Evolutionary conservation across 2,888 invertebrate species (phyloP).

Genomic region (Athripsodes cinereus): DNA sequence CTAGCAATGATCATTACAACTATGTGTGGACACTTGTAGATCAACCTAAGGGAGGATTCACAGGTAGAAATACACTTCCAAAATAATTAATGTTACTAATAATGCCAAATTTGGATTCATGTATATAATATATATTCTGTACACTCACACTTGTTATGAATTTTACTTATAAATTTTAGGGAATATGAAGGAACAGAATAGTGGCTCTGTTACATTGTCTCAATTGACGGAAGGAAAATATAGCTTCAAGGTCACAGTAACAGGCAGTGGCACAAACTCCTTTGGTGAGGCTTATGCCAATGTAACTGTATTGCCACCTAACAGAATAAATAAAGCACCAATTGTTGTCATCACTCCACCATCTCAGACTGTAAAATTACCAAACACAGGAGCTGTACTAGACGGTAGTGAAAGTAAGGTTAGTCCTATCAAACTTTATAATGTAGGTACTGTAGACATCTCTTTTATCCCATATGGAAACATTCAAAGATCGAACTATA

Average conservation of each 20-base stretch:
- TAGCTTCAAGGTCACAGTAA: conserved; percentile 67
- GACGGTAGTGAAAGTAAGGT: conserved; percentile 74
- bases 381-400: conserved; percentile 83
- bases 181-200: conserved; percentile 77
- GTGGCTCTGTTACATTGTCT: conserved; percentile 73
- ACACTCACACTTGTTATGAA: too few species aligned
- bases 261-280: conserved; percentile 71
- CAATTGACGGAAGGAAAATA: conserved; percentile 84
- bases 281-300: conserved; percentile 82
- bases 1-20: conserved; percentile 69
- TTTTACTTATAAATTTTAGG: conserved; percentile 40
- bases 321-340: conserved; percentile 77
- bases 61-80: conserved; percentile 39
- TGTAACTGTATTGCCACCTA: conserved; percentile 82
- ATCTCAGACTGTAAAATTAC: conserved; percentile 79
- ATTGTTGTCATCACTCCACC: conserved; percentile 80
- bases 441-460: too few species aligned
- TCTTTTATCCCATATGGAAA: too few species aligned
- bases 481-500: not conserved
- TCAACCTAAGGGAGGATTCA: conserved; percentile 72
- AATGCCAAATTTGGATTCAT: too few species aligned
- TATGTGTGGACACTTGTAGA: conserved; percentile 85
- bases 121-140: too few species aligned
- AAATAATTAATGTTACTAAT: too few species aligned
- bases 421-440: too few species aligned